Evolutionary conservation across 1,140 invertebrate species (phyloP).

Genomic region (Drosophila rhopaloa): DNA sequence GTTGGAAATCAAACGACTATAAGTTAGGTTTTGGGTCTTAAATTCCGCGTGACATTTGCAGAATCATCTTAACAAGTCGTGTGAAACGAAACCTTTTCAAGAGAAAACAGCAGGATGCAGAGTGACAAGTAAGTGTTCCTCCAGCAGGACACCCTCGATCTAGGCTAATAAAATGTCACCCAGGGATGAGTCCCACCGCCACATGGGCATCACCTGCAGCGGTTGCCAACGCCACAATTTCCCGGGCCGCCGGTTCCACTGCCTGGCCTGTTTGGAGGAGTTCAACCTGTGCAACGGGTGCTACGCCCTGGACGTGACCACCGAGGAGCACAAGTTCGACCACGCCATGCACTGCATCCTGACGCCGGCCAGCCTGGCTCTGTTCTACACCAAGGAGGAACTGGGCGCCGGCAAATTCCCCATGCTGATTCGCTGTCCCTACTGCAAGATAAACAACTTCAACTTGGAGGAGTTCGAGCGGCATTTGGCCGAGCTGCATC

Average conservation of each 20-base stretch:
- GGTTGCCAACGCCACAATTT: conserved; percentile 20
- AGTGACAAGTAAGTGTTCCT: conserved; percentile 14
- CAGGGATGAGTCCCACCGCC: conserved; percentile 6
- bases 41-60: background rate
- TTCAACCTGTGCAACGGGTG: conserved; percentile 26
- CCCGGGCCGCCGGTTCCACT: conserved; percentile 24
- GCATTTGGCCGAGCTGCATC: conserved; percentile 12
- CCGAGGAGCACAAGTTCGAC: conserved; percentile 29
- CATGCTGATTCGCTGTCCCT: conserved; percentile 5
- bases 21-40: background rate
- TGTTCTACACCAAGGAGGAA: background rate
- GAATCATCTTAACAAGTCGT: too few relatives aligned
- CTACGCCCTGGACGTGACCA: conserved; percentile 30
- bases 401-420: background rate
- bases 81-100: background rate
- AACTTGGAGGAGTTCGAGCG: conserved; percentile 16
- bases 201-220: conserved; percentile 27
- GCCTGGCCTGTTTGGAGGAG: conserved; percentile 14
- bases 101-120: background rate
- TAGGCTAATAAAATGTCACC: background rate
- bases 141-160: background rate
- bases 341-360: conserved; percentile 28
- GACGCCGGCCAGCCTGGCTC: conserved; percentile 5
- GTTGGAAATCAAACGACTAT: background rate
- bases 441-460: conserved; percentile 23